Base-by-base conservation (phyloP, 2,113 vertebrate species). In the Paradoxurus hermaphroditus region DNA sequence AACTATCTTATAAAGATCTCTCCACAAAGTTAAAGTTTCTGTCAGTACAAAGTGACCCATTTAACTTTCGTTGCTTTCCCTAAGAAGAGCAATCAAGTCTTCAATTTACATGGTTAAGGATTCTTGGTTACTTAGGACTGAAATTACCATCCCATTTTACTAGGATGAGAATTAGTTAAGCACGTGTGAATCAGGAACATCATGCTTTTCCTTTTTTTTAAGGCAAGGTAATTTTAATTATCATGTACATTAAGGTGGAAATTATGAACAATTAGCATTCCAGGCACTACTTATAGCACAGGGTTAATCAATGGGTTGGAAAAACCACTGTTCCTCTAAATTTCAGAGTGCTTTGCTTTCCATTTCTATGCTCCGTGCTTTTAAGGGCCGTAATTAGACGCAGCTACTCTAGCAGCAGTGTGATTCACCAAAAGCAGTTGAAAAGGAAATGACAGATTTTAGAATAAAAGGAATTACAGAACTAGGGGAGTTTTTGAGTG, bases 231-330 rank as follows among this genome's bases (percentile, higher is more conserved):
- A 89, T 85, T 81, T 92, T 90, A 95, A 89, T 94, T 62, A 92
- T 89, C 41, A 79, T 84, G 93, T 86, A 77, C 53, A 36, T 78
- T 85, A 86, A 89, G 44, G 68, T 91, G 44, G 72, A 85, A 84
- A 97, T 90, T 63, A 89, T 46, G 67, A 95, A 93, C 93, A 92
- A 96, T 95, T 87, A 98, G 86, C 93, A 95, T 92, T 67, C 70
- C 51, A 59, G 68, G 70, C 62, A 89, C 75, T 92, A 41, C 68
- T 86, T 96, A 78, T 0, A 68, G 78, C 56, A 75, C 31, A 13
- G 86, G 89, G 91, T 78, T 93, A 94, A 95, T 78, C 89, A 93
- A 7, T 4, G 65, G 93, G 49, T 86, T 89, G 82, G 36, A 87
- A 95, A 95, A 94, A 92, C 46, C 82, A 91, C 91, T 41, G n/a